Conservation (phyloP, 2,113 vertebrate genomes). For the Sinocyclocheilus grahami region DNA sequence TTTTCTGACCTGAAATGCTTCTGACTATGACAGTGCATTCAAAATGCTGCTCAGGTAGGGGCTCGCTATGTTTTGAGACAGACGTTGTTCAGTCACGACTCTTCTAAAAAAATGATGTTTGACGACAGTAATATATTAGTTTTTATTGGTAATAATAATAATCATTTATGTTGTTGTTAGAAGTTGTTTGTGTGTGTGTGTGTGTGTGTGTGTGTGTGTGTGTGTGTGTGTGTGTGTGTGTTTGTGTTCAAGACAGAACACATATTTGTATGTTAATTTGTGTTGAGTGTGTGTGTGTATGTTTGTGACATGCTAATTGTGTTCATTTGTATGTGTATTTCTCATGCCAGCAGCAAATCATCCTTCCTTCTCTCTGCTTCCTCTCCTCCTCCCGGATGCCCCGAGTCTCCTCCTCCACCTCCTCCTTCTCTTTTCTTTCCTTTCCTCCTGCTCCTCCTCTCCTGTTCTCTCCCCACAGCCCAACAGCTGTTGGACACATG, state of each 20-base stretch:
- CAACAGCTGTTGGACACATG: conserved; percentile 34
- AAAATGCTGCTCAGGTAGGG: too few species aligned
- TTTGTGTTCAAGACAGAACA: neutral
- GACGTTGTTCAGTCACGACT: too few species aligned
- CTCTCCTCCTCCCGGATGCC: conserved; percentile 6
- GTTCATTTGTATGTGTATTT: conserved; percentile 6
- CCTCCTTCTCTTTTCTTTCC: neutral
- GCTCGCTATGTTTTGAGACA: too few species aligned
- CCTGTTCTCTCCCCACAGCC: neutral
- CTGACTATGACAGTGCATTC: too few species aligned
- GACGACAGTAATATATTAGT: too few species aligned
- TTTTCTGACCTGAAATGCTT: too few species aligned
- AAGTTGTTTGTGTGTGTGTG: neutral
- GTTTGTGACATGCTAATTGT: conserved; percentile 16
- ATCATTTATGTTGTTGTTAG: neutral
- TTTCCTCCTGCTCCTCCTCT: conserved; percentile 8
- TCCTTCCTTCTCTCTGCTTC: neutral
- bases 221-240: neutral
- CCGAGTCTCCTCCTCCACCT: neutral
- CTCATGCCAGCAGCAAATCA: neutral
- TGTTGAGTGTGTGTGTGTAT: neutral
- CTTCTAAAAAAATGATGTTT: too few species aligned
- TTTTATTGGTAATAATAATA: too few species aligned
- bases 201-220: too few species aligned
- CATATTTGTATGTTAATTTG: conserved; percentile 2